Percentiles rank a stretch among this genome's conserved stretches.
phyloP scores from a whole-genome alignment of 1,140 invertebrate species.

The Solenopsis invicta region DNA sequence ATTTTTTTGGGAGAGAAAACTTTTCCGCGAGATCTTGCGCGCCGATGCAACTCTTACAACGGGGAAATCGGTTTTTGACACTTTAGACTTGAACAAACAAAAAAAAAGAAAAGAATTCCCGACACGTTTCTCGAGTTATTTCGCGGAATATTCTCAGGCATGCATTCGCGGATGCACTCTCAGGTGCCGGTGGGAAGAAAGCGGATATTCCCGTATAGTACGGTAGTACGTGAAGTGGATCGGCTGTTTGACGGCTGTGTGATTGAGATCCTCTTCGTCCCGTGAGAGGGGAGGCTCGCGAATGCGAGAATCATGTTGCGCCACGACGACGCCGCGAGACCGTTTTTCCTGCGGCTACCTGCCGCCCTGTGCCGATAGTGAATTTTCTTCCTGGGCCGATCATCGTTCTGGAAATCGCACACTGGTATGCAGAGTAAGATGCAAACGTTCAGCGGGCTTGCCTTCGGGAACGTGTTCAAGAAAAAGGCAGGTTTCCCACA shows the following conservation, averaged over 20 bases:
- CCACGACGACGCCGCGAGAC: constrained; percentile 35
- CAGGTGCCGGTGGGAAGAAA: constrained; percentile 40
- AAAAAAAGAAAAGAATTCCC: not conserved
- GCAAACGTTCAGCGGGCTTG: constrained; percentile 81
- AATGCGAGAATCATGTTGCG: constrained; percentile 54
- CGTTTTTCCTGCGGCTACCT: constrained; percentile 27
- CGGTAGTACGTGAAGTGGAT: constrained; percentile 36
- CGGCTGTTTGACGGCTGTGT: constrained; percentile 33
- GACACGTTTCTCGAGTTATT: constrained; percentile 7
- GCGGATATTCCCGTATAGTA: constrained; percentile 35
- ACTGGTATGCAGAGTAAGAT: constrained; percentile 76
- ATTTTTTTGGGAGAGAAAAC: not conserved
- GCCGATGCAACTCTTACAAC: not conserved
- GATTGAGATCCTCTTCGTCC: constrained; percentile 37
- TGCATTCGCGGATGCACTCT: constrained; percentile 54
- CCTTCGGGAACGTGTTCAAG: constrained; percentile 82
- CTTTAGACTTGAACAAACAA: not conserved
- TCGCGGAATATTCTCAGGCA: constrained; percentile 41
- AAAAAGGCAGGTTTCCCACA: constrained; percentile 81
- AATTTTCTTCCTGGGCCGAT: constrained; percentile 40
- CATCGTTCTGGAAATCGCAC: constrained; percentile 18
- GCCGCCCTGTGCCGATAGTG: constrained; percentile 39
- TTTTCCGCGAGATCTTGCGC: not conserved
- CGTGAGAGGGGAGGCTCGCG: constrained; percentile 32
- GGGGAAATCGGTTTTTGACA: not conserved